Evolutionary conservation across 2,797 vertebrate species (phyloP), one percentile per base, ranked within the genome.

Genomic region (Chaetodon trifasciatus): DNA sequence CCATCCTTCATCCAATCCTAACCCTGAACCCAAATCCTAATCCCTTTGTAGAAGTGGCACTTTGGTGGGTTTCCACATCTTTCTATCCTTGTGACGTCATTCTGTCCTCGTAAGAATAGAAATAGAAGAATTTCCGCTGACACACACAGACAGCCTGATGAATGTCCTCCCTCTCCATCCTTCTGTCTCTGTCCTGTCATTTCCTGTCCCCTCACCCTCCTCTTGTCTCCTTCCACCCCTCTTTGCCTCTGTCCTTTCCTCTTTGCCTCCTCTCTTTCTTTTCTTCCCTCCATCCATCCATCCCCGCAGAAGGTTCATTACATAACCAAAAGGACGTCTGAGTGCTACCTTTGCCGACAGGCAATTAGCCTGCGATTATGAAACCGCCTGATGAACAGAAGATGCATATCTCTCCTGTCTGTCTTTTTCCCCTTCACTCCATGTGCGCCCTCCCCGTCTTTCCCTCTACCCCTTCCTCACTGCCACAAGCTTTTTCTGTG

Each of bases 301-400:
- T 58, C 53, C 67, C 62, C 69, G 57, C 37, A 70, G 77, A 86
- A 74, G 79, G 70, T 44, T 78, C 71, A 69, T 93, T 93, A 83
- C 57, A 42, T 91, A 93, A 93, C 80, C 56, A 58, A 75, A 62
- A 88, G 82, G 87, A 88, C 74, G 69, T 84, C 71, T 80, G 75
- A 92, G 86, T 72, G 90, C 86, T 90, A 90, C 90, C 89, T 94
- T 91, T 80, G 90, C 88, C 50, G 66, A 92, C 88, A 94, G 90
- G 76, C 93, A 92, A 90, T 95, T 93, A 93, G 81, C 84, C 83
- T n/a, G 28, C 47, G 65, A 91, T 94, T 91, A 90, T 80, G 84
- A 93, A 92, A 88, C 74, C 40, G 21, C 67, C 81, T 83, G 89
- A 86, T 50, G 47, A 86, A 90, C 85, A 84, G 73, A 64, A 79